Percentiles rank a stretch among this genome's conserved stretches.
Evolutionary conservation across 2,797 vertebrate species (phyloP).

Genomic region (Acanthurus tractus): DNA sequence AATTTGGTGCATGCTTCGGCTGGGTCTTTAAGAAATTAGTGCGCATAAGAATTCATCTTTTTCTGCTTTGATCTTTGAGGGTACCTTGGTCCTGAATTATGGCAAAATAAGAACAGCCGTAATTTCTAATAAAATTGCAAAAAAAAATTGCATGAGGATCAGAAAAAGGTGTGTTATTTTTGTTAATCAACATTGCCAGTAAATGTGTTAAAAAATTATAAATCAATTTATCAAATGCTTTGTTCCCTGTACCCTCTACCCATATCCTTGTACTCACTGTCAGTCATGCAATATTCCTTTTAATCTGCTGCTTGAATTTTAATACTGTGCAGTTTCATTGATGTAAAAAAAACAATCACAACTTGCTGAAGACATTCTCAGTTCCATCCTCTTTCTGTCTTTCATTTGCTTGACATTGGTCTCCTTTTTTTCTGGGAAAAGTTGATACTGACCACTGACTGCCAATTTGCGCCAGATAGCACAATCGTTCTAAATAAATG

Average conservation of each 20-base stretch:
- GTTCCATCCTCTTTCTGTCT: background rate
- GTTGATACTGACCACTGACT: background rate
- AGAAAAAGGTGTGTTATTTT: background rate
- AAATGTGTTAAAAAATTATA: background rate
- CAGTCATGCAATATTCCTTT: background rate
- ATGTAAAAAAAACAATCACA: background rate
- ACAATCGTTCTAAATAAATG: conserved; percentile 4
- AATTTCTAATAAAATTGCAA: background rate
- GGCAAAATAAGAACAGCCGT: conserved; percentile 5
- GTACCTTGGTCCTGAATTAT: conserved; percentile 1
- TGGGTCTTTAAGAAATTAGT: background rate
- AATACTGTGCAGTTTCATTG: background rate
- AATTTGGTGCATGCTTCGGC: background rate
- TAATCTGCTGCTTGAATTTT: background rate
- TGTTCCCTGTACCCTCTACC: background rate
- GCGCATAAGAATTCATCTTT: background rate
- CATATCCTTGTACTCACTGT: background rate
- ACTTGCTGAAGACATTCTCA: background rate
- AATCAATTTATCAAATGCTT: background rate
- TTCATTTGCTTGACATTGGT: background rate
- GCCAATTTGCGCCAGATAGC: conserved; percentile 1
- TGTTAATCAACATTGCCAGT: background rate
- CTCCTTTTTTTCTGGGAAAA: background rate
- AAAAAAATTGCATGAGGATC: background rate
- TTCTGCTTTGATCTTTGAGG: background rate